Evolutionary conservation across 2,797 vertebrate species (phyloP), one percentile per base, ranked within the genome.

Genomic region (Takifugu rubripes): DNA sequence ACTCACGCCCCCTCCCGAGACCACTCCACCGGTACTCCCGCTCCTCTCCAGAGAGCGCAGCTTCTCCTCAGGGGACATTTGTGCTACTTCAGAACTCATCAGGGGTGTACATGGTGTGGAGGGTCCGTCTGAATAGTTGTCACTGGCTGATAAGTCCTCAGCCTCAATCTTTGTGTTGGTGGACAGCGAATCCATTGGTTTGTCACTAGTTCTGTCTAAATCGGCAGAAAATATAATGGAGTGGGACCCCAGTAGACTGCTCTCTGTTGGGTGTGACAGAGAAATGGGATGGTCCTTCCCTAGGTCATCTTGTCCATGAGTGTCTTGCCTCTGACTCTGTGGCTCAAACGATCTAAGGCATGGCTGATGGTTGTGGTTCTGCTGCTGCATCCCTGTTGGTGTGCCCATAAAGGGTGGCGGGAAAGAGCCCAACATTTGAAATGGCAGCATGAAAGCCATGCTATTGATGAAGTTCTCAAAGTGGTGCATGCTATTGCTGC

Each of bases 391-490:
- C 53, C 93, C 93, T 0, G 92, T 87, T 16, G 91, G 80, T 0
- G 94, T 92, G 54, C 94, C 93, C 56, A 99, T 88, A 61, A 95
- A 88, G 0, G 96, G 92, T 3, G 94, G 92, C 6, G 95, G 93
- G 46, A 94, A 83, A 0, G 97, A 94, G 57, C 93, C 95, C 61
- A 97, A 89, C 77, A 98, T 91, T 78, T 98, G 97, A 64, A 99
- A 94, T 0, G 97, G 97, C 68, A 99, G 84, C 93, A 97, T 96
- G 81, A 98, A 97, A 1, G 95, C 92, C 94, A 98, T 93, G 63
- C 92, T 96, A 79, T 96, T 96, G 40, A 98, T 92, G 31, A 98
- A 92, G 84, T 93, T 97, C 84, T 99, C 97, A 68, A 98, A 99
- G 72, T 96, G 96, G 82, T 98, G 96, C 60, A 93, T 84, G 50